Percentiles rank a stretch among this genome's conserved stretches.
Evolutionary conservation across 2,888 invertebrate genomes (phyloP).

Genomic region (Proisotoma minuta): DNA sequence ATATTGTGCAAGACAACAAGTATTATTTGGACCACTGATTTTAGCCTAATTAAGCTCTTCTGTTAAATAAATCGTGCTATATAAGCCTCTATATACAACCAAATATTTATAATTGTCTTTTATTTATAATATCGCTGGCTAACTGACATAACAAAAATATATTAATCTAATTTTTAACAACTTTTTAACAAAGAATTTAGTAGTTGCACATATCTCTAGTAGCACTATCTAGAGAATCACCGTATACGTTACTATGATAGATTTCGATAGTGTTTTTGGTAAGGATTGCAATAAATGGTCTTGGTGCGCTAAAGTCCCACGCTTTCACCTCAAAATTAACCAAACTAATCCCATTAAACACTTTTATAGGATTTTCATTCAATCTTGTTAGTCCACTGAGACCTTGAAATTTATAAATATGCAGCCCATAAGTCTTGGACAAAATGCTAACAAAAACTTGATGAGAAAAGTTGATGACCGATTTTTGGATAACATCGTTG

Average conservation of each 20-base stretch:
- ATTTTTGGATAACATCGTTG: not conserved
- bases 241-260: conserved; percentile 35
- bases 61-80: too few species aligned
- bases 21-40: too few species aligned
- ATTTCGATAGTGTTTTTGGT: conserved; percentile 26
- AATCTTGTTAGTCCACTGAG: conserved; percentile 34
- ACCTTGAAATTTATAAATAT: conserved; percentile 35
- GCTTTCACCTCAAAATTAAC: conserved; percentile 24
- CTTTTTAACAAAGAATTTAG: too few species aligned
- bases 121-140: too few species aligned
- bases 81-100: too few species aligned
- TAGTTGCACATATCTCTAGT: conserved; percentile 17
- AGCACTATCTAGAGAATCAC: conserved; percentile 20
- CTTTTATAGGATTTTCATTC: conserved; percentile 31
- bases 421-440: conserved; percentile 31
- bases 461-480: conserved; percentile 15
- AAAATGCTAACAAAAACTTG: conserved; percentile 28
- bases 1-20: too few species aligned
- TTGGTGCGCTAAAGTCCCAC: conserved; percentile 14
- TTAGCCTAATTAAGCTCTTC: too few species aligned
- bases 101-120: too few species aligned
- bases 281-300: conserved; percentile 32
- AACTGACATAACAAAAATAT: too few species aligned
- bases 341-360: conserved; percentile 26
- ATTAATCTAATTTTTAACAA: too few species aligned